These are phyloP conservation scores for Leptinotarsa rubiginosa DNA, from an alignment of 2,888 invertebrate species.

Conservation along the genomic window DNA sequence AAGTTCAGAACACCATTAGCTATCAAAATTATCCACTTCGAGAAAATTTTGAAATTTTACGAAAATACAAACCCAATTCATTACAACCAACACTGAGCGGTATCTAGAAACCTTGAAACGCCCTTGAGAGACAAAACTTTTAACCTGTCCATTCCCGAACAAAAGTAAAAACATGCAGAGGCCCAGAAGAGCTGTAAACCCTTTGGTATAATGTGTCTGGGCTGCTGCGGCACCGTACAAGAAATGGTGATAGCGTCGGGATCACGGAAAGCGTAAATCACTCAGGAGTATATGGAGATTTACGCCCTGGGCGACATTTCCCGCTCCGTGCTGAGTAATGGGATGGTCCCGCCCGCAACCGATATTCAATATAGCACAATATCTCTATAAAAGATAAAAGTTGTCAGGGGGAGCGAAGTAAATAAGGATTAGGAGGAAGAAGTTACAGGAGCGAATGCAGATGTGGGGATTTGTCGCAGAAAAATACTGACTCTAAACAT, in stretches of 20 bases:
- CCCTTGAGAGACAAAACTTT: slow-evolving; percentile 24
- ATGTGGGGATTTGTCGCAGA: slow-evolving; percentile 59
- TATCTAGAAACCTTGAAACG: slow-evolving; percentile 12
- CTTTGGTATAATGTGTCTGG: slow-evolving; percentile 34
- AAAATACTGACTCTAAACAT: slow-evolving; percentile 54
- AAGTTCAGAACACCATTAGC: too few relatives aligned
- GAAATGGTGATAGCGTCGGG: slow-evolving; percentile 38
- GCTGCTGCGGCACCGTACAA: slow-evolving; percentile 30
- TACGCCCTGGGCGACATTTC: slow-evolving; percentile 48
- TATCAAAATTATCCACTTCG: too few relatives aligned
- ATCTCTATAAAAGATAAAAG: slow-evolving; percentile 60
- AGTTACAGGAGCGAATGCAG: slow-evolving; percentile 58
- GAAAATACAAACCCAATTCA: neutral
- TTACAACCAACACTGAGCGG: neutral
- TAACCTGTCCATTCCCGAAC: slow-evolving; percentile 32
- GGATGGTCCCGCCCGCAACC: slow-evolving; percentile 53
- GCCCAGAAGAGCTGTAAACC: slow-evolving; percentile 36
- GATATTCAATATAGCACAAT: slow-evolving; percentile 62
- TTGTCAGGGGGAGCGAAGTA: slow-evolving; percentile 54
- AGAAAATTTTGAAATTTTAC: too few relatives aligned
- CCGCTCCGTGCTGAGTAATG: slow-evolving; percentile 42
- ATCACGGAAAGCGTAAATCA: slow-evolving; percentile 49
- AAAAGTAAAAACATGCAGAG: slow-evolving; percentile 32
- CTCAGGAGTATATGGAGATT: slow-evolving; percentile 53
- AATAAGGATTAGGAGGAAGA: slow-evolving; percentile 61